Percentiles rank a stretch among this genome's conserved stretches.
phyloP scores from a whole-genome alignment of 1,140 invertebrate genomes.

The Piezodorus guildinii region DNA sequence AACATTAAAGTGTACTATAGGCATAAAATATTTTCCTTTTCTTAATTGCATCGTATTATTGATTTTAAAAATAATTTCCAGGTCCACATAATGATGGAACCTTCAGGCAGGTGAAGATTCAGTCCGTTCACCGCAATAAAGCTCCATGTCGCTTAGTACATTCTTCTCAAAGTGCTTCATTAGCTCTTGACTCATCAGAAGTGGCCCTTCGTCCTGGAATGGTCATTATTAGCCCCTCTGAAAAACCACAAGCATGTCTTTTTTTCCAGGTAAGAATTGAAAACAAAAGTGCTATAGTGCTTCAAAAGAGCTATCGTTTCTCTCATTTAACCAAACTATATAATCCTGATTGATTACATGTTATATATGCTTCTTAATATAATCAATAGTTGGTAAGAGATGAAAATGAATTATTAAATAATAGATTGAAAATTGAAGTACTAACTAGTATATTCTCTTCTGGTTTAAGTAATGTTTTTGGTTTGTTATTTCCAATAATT shows the following conservation, averaged over 20 bases:
- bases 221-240: constrained; percentile 50
- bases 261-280: constrained; percentile 54
- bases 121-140: constrained; percentile 81
- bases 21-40: no score
- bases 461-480: no score
- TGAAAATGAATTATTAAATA: no score
- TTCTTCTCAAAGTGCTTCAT: constrained; percentile 81
- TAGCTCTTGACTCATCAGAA: constrained; percentile 56
- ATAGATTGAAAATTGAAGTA: no score
- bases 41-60: no score
- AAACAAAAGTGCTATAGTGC: not conserved
- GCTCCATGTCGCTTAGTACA: constrained; percentile 74
- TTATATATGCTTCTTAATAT: no score
- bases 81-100: constrained; percentile 76
- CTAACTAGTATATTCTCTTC: no score
- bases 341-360: no score
- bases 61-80: constrained; percentile 25
- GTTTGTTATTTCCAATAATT: no score
- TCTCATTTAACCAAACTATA: no score
- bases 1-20: no score
- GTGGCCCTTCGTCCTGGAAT: constrained; percentile 67
- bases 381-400: no score
- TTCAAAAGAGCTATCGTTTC: not conserved
- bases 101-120: constrained; percentile 65
- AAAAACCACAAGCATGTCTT: constrained; percentile 51